Conservation (phyloP, 2,888 invertebrate genomes). For the Papilio demoleus region DNA sequence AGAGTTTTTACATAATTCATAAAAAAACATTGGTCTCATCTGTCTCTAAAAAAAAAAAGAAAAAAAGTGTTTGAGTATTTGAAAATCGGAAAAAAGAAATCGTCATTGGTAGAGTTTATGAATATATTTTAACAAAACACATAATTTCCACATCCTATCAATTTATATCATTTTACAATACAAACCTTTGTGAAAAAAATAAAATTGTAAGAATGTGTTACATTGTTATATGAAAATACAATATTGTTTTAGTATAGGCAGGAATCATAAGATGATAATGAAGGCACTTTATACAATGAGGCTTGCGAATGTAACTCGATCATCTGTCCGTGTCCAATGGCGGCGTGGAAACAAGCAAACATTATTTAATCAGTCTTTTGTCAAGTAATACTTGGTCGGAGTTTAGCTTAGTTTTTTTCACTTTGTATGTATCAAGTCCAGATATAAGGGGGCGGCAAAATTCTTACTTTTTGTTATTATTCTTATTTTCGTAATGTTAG, state of each 20-base stretch:
- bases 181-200: conserved; percentile 38
- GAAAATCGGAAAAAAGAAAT: background rate
- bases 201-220: conserved; percentile 27
- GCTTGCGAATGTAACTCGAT: conserved; percentile 44
- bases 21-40: no score
- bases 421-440: no score
- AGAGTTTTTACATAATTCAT: no score
- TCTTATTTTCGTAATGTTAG: no score
- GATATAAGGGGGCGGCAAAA: no score
- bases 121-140: background rate
- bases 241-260: conserved; percentile 55
- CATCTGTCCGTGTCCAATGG: conserved; percentile 63
- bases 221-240: conserved; percentile 45
- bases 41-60: no score
- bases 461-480: no score
- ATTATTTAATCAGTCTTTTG: conserved; percentile 47
- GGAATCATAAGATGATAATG: conserved; percentile 58
- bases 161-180: conserved; percentile 3
- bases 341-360: conserved; percentile 69
- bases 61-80: background rate
- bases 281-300: conserved; percentile 62
- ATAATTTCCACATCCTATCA: conserved; percentile 1
- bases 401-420: no score
- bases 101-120: no score
- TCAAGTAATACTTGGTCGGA: background rate